These are phyloP conservation scores for Corythornis vintsioides DNA, from an alignment of 2,113 vertebrate genomes.

Conservation along the genomic window DNA sequence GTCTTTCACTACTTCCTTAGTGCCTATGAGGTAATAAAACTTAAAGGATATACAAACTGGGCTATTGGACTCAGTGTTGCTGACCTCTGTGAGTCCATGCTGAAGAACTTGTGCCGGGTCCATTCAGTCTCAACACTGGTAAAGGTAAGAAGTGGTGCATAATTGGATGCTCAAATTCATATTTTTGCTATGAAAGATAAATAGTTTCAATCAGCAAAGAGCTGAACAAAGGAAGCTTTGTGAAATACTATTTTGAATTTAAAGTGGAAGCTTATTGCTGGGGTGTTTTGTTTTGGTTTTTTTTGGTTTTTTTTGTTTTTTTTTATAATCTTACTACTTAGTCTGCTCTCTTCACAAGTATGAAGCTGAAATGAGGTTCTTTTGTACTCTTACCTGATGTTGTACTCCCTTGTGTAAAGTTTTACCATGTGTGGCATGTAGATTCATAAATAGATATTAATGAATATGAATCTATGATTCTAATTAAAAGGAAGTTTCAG, in stretches of 20 bases:
- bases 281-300: not conserved
- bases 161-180: not conserved
- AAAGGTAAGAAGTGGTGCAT: conserved; percentile 77
- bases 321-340: not conserved
- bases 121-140: conserved; percentile 97
- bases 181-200: not conserved
- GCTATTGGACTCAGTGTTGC: conserved; percentile 96
- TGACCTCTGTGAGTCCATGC: conserved; percentile 89
- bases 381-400: not conserved
- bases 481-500: not conserved
- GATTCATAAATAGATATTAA: not conserved
- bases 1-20: conserved; percentile 67
- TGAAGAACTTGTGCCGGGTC: conserved; percentile 89
- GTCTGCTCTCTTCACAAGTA: not conserved
- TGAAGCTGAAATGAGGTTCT: not conserved
- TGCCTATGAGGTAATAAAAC: conserved; percentile 96
- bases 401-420: not conserved
- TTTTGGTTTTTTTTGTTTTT: too few species aligned
- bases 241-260: not conserved
- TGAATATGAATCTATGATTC: too few species aligned
- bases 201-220: not conserved
- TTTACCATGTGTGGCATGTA: not conserved
- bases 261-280: not conserved
- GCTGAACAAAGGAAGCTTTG: not conserved
- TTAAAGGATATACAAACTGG: conserved; percentile 99